Base-by-base conservation (phyloP, 2,797 vertebrate species). In the Erpetoichthys calabaricus region DNA sequence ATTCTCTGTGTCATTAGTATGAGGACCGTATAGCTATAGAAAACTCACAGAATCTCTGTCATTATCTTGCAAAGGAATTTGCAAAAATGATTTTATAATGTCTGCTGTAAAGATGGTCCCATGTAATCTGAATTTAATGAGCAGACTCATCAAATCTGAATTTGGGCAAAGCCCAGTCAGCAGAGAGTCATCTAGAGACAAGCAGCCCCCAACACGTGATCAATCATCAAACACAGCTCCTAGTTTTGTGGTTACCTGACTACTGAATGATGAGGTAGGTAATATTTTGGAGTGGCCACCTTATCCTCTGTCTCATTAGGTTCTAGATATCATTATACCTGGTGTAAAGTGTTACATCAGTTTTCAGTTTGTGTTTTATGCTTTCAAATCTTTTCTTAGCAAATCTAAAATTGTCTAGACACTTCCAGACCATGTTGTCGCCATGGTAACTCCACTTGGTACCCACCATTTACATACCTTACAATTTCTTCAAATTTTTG, bases 211-310 rank as follows among this genome's bases (percentile, higher is more conserved):
- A 3, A 65, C 44, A 3, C 70, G 62, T 10, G 64, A 56, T 5
- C 60, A 68, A 3, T 64, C 60, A 66, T 68, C 61, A 49, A 67
- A 64, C 0, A 64, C 63, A 1, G 67, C 56, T 57, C 57, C 45
- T 9, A 63, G 47, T 10, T 56, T 66, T 0, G 66, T 66, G 47
- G 62, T 66, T n/a, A 44, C 45, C 58, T 53, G 3, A 67, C 1
- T 10, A 69, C 63, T 44, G 63, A 50, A 45, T 60, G 58, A 43
- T 63, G 66, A 43, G 57, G 57, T 7, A 68, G 4, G 45, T 64
- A 65, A 9, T 57, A 63, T 56, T 44, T 58, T 9, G 8, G 9
- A 63, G 9, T 56, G 3, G 51, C 25, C 47, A 51, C 7, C 45
- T 4, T 25, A 41, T 56, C 57, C 9, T 8, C 8, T 45, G 44